Conservation (phyloP, 2,797 vertebrate genomes). For the Lepidocolaptes lacrymiger region DNA sequence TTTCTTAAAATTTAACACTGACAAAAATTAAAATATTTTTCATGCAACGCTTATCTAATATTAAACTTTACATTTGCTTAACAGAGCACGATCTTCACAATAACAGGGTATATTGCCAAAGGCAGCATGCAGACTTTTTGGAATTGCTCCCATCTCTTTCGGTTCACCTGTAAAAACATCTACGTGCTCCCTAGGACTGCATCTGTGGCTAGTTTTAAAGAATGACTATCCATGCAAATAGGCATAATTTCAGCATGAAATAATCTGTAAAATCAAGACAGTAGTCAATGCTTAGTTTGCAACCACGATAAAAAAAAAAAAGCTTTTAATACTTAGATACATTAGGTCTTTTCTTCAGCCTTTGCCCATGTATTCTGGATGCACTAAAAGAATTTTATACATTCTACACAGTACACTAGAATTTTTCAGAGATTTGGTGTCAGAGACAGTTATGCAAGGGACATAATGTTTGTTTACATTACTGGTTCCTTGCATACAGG, state of each 20-base stretch:
- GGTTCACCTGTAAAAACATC: constrained; percentile 90
- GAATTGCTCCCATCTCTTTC: constrained; percentile 85
- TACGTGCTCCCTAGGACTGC: constrained; percentile 83
- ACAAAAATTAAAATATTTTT: constrained; percentile 76
- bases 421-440: constrained; percentile 32
- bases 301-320: not conserved
- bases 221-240: constrained; percentile 86
- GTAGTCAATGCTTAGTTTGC: constrained; percentile 67
- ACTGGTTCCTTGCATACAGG: constrained; percentile 22
- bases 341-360: constrained; percentile 39
- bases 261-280: constrained; percentile 77
- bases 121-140: constrained; percentile 83
- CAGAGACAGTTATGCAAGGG: constrained; percentile 23
- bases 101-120: constrained; percentile 85
- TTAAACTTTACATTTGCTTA: constrained; percentile 83
- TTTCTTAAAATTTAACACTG: constrained; percentile 72
- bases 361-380: constrained; percentile 34
- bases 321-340: not conserved
- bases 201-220: constrained; percentile 86
- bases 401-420: too few species aligned
- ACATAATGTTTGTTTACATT: constrained; percentile 19
- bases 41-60: constrained; percentile 78
- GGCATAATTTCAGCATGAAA: constrained; percentile 84
- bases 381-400: constrained; percentile 28
- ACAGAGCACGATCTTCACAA: constrained; percentile 84